These are phyloP conservation scores for Melanotaenia nigrans DNA, from an alignment of 2,797 vertebrate genomes.

Conservation along the genomic window DNA sequence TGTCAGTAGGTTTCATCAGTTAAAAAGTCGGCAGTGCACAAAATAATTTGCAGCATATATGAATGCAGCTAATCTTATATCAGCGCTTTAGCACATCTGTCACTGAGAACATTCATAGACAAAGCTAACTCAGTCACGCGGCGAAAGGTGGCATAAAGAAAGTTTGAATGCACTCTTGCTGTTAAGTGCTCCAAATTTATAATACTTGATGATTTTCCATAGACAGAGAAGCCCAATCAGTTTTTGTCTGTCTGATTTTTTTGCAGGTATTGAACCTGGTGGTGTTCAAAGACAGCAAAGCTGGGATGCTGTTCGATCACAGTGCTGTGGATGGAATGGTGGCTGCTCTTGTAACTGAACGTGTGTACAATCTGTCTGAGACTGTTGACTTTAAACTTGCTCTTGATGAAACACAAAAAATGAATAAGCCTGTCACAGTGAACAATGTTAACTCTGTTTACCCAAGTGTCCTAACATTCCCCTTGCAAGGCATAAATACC, in stretches of 20 bases:
- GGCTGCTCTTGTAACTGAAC: slow-evolving; percentile 79
- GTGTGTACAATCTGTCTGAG: slow-evolving; percentile 80
- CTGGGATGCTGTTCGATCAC: slow-evolving; percentile 85
- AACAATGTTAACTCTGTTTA: slow-evolving; percentile 35
- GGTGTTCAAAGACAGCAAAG: slow-evolving; percentile 81
- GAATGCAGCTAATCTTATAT: not conserved
- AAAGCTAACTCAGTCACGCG: not conserved
- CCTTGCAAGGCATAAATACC: slow-evolving; percentile 52
- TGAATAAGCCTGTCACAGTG: slow-evolving; percentile 37
- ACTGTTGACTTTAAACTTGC: slow-evolving; percentile 62
- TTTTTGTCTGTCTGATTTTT: slow-evolving; percentile 5
- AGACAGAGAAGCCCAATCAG: not conserved
- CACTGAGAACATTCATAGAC: not conserved
- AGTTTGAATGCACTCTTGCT: not conserved
- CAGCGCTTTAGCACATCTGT: not conserved
- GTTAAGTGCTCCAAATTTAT: not conserved
- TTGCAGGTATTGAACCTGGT: slow-evolving; percentile 82
- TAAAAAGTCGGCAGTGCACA: not conserved
- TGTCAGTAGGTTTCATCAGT: not conserved
- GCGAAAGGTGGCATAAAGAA: not conserved
- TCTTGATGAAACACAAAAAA: slow-evolving; percentile 36
- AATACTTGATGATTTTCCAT: not conserved
- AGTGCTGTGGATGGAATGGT: slow-evolving; percentile 85
- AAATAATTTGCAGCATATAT: not conserved
- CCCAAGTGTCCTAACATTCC: slow-evolving; percentile 64